Evolutionary conservation across 2,888 invertebrate genomes (phyloP).

Genomic region (Stenurella melanura): DNA sequence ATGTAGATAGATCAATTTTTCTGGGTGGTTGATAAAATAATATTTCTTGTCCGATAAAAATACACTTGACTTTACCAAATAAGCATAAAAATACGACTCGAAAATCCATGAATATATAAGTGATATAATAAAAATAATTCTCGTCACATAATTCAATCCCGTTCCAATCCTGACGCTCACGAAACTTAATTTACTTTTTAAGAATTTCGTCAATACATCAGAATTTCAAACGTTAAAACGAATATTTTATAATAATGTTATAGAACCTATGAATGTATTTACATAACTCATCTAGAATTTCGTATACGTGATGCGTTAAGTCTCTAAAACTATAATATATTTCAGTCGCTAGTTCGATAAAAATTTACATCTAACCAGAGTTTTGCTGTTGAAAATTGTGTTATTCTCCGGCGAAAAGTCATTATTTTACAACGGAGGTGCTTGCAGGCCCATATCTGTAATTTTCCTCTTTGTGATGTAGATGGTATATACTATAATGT

Average conservation of each 20-base stretch:
- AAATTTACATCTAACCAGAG: neutral
- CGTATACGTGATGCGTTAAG: neutral
- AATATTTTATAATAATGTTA: constrained; percentile 48
- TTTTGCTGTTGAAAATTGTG: neutral
- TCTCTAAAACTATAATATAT: neutral
- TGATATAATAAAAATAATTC: constrained; percentile 46
- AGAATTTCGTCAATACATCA: constrained; percentile 50
- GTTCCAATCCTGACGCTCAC: constrained; percentile 45
- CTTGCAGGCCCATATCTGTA: neutral
- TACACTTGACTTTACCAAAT: neutral
- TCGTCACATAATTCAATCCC: constrained; percentile 49
- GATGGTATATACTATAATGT: neutral
- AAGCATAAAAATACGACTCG: neutral
- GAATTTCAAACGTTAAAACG: constrained; percentile 45
- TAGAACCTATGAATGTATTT: constrained; percentile 52
- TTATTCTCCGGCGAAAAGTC: neutral
- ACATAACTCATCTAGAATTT: constrained; percentile 39
- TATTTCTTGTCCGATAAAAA: no score
- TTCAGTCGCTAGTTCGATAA: neutral
- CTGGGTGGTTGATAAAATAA: no score
- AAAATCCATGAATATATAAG: constrained; percentile 2
- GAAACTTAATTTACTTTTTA: constrained; percentile 47
- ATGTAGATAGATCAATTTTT: no score
- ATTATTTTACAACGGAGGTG: neutral
- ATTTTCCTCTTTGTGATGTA: neutral